Conservation (phyloP, 2,797 vertebrate species). For the Pseudochromis fuscus region DNA sequence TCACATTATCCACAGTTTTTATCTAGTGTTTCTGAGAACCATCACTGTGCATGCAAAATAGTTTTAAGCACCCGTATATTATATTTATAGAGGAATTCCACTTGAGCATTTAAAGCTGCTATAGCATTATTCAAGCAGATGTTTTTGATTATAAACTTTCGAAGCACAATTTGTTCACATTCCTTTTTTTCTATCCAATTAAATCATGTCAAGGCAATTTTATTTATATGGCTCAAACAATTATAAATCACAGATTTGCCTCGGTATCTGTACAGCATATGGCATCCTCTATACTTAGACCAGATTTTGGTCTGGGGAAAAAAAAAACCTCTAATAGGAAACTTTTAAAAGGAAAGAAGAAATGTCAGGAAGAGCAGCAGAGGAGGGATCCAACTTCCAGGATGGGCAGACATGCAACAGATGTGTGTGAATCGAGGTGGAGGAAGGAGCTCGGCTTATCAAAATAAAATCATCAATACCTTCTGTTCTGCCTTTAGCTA, state of each 20-base stretch:
- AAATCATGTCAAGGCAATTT: not conserved
- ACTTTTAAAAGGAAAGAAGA: not conserved
- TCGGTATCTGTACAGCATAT: constrained; percentile 5
- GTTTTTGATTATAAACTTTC: not conserved
- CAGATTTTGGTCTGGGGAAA: not conserved
- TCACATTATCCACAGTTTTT: not conserved
- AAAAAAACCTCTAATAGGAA: constrained; percentile 3
- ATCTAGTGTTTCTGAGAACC: too few species aligned
- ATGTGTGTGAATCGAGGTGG: not conserved
- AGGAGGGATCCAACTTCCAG: not conserved
- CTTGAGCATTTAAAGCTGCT: not conserved
- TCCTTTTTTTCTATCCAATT: not conserved
- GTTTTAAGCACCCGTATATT: not conserved
- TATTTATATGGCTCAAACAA: constrained; percentile 5
- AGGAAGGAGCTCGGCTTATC: not conserved
- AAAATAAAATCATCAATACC: not conserved
- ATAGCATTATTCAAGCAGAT: not conserved
- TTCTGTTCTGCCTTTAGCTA: not conserved
- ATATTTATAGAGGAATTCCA: not conserved
- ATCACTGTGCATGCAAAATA: not conserved
- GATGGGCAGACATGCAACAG: not conserved
- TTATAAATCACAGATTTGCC: constrained; percentile 19
- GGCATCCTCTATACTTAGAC: not conserved
- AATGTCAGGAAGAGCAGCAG: not conserved
- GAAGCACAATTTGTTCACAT: not conserved